Evolutionary conservation across 37 sponge, comb jelly and placozoan genomes (phyloP), one percentile per base, ranked within the genome.

Genomic region (Theonella swinhoei): DNA sequence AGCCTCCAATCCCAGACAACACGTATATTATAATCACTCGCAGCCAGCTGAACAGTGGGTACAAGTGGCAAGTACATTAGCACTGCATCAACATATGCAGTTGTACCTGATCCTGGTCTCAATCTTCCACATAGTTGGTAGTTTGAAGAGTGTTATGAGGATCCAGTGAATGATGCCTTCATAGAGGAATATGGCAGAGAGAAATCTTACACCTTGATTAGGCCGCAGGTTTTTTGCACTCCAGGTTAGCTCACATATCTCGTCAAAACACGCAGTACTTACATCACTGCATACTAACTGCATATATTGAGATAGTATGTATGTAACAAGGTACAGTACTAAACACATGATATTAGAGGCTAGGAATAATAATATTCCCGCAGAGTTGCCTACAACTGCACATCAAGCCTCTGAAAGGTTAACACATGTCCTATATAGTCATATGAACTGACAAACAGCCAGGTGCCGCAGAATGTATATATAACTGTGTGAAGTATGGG

Each of bases 1-100:
- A 84, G 0, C 98, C 98, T 31, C 98, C 98, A 68, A 97, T 43
- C 25, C 93, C 95, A 39, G 90, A 89, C 43, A 92, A 29, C 36
- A 95, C 33, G 77, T 97, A 97, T 68, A 97, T 93, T 33, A 93
- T 72, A 25, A 81, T 41, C 24, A 95, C 77, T 34, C 98, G 72
- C 23, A 97, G 73, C 88, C 91, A 95, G 3, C 98, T 94, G 67
- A 76, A 86, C 22, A 65, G 68, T 41, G 36, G 41, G n/a, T n/a
- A n/a, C n/a, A n/a, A n/a, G n/a, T n/a, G n/a, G n/a, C n/a, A n/a
- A n/a, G n/a, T n/a, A n/a, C n/a, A n/a, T n/a, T n/a, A n/a, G n/a
- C n/a, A n/a, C n/a, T n/a, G n/a, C n/a, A n/a, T n/a, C n/a, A n/a
- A n/a, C n/a, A n/a, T n/a, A n/a, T n/a, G n/a, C n/a, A n/a, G n/a